Percentiles rank a stretch among this genome's conserved stretches.
Evolutionary conservation across 1,140 invertebrate genomes (phyloP).

Genomic region (Tetragnatha versicolor): DNA sequence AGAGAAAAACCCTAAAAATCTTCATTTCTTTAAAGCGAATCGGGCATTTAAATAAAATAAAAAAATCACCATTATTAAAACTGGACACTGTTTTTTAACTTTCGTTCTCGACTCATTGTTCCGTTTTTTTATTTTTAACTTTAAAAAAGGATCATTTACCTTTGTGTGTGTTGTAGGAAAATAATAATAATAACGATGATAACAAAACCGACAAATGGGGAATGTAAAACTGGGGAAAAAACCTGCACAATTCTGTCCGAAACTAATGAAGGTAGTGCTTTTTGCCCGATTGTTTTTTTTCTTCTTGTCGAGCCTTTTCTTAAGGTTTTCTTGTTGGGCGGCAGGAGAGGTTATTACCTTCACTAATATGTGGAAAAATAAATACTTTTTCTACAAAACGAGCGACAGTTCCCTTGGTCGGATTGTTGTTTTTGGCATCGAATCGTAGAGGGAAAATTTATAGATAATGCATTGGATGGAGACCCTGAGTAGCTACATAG

Average conservation of each 20-base stretch:
- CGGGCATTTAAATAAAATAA: too few species aligned
- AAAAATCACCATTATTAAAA: slow-evolving; percentile 53
- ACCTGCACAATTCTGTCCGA: slow-evolving; percentile 28
- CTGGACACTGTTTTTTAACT: slow-evolving; percentile 27
- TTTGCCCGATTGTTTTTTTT: background rate
- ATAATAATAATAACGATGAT: slow-evolving; percentile 39
- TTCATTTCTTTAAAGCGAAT: slow-evolving; percentile 43
- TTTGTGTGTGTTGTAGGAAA: slow-evolving; percentile 46
- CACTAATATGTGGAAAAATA: slow-evolving; percentile 36
- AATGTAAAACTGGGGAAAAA: slow-evolving; percentile 14
- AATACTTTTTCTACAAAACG: slow-evolving; percentile 46
- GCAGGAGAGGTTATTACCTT: slow-evolving; percentile 30
- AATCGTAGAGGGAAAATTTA: too few species aligned
- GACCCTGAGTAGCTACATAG: too few species aligned
- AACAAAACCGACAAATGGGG: background rate
- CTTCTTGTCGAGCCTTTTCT: slow-evolving; percentile 5
- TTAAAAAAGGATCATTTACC: slow-evolving; percentile 31
- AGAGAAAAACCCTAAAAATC: background rate
- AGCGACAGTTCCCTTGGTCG: background rate
- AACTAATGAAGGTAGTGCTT: slow-evolving; percentile 26
- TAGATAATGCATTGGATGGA: too few species aligned
- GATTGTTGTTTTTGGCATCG: slow-evolving; percentile 25
- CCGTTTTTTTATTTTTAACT: background rate
- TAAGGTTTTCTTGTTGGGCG: background rate
- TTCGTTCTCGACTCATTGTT: background rate